Percentiles rank a stretch among this genome's conserved stretches.
These are phyloP conservation scores for Diuraphis noxia DNA, from an alignment of 1,140 invertebrate genomes.

Conservation along the genomic window DNA sequence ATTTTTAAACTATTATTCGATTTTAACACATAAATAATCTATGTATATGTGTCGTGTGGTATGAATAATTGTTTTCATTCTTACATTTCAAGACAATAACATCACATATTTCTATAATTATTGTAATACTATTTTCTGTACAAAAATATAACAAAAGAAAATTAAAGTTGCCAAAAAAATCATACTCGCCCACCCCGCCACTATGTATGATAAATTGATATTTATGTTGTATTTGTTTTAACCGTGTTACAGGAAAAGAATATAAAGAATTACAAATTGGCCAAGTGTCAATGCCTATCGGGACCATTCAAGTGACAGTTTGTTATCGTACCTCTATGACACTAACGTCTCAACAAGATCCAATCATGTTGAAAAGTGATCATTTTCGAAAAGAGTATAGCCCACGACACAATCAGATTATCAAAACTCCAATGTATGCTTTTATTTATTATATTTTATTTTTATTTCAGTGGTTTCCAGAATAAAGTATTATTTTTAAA, in stretches of 20 bases:
- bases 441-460: conserved; percentile 11
- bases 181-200: background rate
- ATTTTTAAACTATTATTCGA: background rate
- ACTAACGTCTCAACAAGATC: conserved; percentile 77
- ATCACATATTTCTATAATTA: background rate
- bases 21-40: background rate
- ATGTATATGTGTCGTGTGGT: background rate
- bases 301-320: conserved; percentile 76
- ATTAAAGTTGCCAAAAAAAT: conserved; percentile 23
- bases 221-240: conserved; percentile 55
- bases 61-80: background rate
- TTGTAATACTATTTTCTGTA: background rate
- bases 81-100: background rate
- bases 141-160: conserved; percentile 13
- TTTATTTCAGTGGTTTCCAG: background rate
- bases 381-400: conserved; percentile 81
- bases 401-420: conserved; percentile 61
- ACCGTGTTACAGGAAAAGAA: conserved; percentile 65
- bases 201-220: conserved; percentile 38
- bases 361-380: conserved; percentile 86
- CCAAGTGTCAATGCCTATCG: conserved; percentile 79
- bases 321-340: conserved; percentile 87
- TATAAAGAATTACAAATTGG: conserved; percentile 80
- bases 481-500: background rate
- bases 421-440: conserved; percentile 65